Base-by-base conservation (phyloP, 2,888 invertebrate genomes). In the Limnephilus lunatus region DNA sequence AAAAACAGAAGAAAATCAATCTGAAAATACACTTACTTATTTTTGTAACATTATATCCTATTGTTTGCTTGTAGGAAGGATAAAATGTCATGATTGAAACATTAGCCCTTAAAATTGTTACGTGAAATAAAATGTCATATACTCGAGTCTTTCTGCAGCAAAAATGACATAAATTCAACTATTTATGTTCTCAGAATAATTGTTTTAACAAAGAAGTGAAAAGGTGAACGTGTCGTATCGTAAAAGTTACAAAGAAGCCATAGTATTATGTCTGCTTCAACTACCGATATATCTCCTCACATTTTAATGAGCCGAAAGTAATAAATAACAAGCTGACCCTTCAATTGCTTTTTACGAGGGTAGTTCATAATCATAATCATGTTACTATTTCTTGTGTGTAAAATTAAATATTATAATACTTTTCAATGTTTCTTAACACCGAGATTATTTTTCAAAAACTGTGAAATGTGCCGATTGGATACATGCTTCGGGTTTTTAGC, bases 261-360 rank as follows among this genome's bases (percentile, higher is more conserved):
- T 25, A 68, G 80, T 48, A 82, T 85, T 81, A 53, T 39, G 48
- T 48, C 68, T 68, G 68, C 68, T 44, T 88, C 85, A 86, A 81
- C 44, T 89, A 68, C 35, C 89, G 86, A 85, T 81, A 81, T 85
- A 90, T 91, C 90, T 92, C 90, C 83, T 92, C 91, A 90, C 90
- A 91, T 90, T 92, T 92, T 90, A 91, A 91, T 91, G 92, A 44
- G 44, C 35, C 85, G 44, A 90, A 85, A 53, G 89, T 83, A 89
- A 90, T 92, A 92, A 92, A 92, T 92, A 83, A 92, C 83, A 39
- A 53, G 92, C 81, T 80, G 90, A 85, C 91, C 82, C 91, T 30
- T 85, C 91, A 32, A 30, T 92, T 91, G 35, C 39, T 91, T 81
- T 91, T 87, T 15, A 25, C 32, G 80, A 25, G 91, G 83, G 85